Evolutionary conservation across 2,888 invertebrate species (phyloP).

Genomic region (Cryptocheilus praepositus): DNA sequence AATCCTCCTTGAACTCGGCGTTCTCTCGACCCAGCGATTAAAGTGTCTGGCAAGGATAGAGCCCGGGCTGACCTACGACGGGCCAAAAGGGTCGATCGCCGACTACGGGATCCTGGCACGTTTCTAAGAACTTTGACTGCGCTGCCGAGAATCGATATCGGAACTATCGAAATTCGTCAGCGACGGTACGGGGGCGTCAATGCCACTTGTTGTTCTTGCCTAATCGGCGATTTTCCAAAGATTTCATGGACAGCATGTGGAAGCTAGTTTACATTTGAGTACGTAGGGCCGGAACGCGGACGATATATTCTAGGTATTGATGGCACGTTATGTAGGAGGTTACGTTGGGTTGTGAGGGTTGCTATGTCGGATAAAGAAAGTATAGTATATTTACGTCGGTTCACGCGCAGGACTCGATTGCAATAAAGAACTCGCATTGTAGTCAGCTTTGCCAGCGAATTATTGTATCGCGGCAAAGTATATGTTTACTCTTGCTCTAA

Average conservation of each 20-base stretch:
- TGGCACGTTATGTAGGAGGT: no score
- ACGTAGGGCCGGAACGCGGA: no score
- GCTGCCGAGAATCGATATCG: constrained; percentile 19
- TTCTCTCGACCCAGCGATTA: constrained; percentile 26
- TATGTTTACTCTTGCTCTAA: no score
- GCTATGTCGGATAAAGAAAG: no score
- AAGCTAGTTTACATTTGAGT: no score
- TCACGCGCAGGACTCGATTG: no score
- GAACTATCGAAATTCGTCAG: constrained; percentile 18
- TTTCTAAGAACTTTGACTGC: constrained; percentile 23
- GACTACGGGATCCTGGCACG: constrained; percentile 3
- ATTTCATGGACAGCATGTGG: constrained; percentile 20
- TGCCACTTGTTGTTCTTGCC: constrained; percentile 42
- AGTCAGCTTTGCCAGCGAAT: no score
- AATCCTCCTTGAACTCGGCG: constrained; percentile 38
- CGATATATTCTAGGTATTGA: no score
- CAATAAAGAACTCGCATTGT: no score
- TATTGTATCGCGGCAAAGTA: no score
- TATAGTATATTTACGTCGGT: no score
- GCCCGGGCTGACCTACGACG: constrained; percentile 7
- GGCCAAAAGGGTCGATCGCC: constrained; percentile 20
- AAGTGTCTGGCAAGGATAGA: constrained; percentile 18
- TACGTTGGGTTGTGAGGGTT: no score
- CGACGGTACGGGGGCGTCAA: constrained; percentile 16
- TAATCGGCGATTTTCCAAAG: constrained; percentile 23